Percentiles rank a stretch among this genome's conserved stretches.
Evolutionary conservation across 2,113 vertebrate species (phyloP).

Genomic region (Dromiciops gliroides): DNA sequence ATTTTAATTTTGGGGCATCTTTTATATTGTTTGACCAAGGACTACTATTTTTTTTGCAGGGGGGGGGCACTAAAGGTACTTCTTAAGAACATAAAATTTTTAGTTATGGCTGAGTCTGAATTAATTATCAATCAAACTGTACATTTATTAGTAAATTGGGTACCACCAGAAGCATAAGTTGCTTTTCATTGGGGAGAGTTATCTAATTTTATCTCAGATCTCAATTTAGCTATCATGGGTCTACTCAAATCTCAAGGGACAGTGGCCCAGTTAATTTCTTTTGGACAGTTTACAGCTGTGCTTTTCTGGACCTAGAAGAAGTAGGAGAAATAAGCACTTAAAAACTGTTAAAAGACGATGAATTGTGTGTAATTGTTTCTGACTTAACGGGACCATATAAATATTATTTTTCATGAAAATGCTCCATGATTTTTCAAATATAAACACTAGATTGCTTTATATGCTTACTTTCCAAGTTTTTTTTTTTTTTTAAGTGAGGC

Average conservation of each 20-base stretch:
- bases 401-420: slow-evolving; percentile 33
- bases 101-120: background rate
- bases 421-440: background rate
- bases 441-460: background rate
- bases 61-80: too few relatives aligned
- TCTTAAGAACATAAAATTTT: background rate
- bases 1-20: background rate
- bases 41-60: too few relatives aligned
- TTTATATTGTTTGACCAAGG: background rate
- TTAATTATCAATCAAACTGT: background rate
- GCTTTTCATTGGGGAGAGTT: background rate
- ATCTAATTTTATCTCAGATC: background rate
- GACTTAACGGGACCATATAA: background rate
- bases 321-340: background rate
- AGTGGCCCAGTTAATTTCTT: background rate
- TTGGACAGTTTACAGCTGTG: background rate
- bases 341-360: background rate
- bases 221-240: background rate
- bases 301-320: background rate
- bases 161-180: background rate
- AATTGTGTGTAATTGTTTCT: slow-evolving; percentile 19
- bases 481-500: too few relatives aligned
- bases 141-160: background rate
- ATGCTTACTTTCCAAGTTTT: slow-evolving; percentile 33
- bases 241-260: background rate